A percentile compares a stretch with the other conserved stretches of the same genome.
Evolutionary conservation across 2,797 vertebrate genomes (phyloP).

Genomic region (Picus viridis): DNA sequence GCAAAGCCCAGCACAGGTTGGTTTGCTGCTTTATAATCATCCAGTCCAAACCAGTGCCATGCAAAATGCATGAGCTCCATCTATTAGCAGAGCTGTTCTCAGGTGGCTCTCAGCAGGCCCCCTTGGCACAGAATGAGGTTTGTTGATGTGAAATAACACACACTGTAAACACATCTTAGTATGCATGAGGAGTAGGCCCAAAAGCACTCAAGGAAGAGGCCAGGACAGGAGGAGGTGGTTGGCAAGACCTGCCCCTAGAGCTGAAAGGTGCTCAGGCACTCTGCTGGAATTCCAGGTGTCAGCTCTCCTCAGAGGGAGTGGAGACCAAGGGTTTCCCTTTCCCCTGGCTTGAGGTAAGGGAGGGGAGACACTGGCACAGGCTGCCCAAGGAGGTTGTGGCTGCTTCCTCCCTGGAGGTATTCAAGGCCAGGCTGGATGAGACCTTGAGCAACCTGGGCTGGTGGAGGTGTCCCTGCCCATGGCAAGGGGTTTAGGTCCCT

Average conservation of each 20-base stretch:
- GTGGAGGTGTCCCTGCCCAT: no score
- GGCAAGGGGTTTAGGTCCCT: no score
- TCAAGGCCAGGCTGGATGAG: no score
- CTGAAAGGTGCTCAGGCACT: background rate
- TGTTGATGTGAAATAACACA: background rate
- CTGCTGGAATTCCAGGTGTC: background rate
- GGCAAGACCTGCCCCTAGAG: no score
- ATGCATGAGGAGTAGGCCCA: background rate
- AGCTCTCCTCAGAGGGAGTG: background rate
- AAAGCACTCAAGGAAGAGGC: background rate
- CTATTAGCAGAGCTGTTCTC: background rate
- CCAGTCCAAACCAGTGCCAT: background rate
- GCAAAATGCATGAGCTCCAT: conserved; percentile 20
- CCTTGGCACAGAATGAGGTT: background rate
- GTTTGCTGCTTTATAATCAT: background rate
- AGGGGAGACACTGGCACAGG: no score
- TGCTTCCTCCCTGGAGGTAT: no score
- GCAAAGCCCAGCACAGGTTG: background rate
- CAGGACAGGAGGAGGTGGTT: background rate
- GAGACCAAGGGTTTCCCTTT: background rate
- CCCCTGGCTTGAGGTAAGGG: background rate
- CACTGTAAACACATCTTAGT: background rate
- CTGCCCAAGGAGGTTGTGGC: no score
- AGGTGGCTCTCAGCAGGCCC: conserved; percentile 25
- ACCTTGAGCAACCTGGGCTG: no score